Evolutionary conservation across 2,113 vertebrate genomes (phyloP).

Genomic region (Pelusios castaneus): DNA sequence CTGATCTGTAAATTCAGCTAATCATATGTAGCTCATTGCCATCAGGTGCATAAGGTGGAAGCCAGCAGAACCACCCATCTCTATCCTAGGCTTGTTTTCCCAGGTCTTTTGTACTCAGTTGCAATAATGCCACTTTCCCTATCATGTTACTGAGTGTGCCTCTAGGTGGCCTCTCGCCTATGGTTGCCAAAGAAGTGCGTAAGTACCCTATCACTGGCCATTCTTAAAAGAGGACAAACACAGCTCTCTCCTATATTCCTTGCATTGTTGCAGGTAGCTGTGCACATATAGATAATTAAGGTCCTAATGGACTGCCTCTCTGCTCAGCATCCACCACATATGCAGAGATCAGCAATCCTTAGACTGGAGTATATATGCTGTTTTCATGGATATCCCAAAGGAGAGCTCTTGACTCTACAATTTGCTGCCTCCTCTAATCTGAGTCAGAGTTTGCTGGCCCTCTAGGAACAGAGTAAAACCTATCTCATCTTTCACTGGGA

Average conservation of each 20-base stretch:
- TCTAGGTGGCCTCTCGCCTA: background rate
- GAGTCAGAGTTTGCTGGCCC: slow-evolving; percentile 6
- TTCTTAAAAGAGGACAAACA: background rate
- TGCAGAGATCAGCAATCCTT: background rate
- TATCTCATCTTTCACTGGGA: background rate
- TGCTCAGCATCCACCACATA: background rate
- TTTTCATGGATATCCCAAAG: background rate
- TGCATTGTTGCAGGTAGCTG: background rate
- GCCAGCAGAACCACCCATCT: background rate
- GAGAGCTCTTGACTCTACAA: background rate
- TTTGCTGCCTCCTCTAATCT: background rate
- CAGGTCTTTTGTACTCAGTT: background rate
- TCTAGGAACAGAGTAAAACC: slow-evolving; percentile 18
- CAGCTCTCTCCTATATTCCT: background rate
- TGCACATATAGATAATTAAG: background rate
- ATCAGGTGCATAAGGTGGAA: background rate
- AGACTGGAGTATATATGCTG: background rate
- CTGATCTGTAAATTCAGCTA: too few species aligned
- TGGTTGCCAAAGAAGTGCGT: background rate
- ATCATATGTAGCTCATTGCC: background rate
- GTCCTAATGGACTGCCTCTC: background rate
- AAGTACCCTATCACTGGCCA: background rate
- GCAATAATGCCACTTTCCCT: background rate
- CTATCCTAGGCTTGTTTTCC: background rate
- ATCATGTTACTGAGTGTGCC: too few species aligned